phyloP scores from a whole-genome alignment of 2,797 vertebrate genomes.

The Emys orbicularis region DNA sequence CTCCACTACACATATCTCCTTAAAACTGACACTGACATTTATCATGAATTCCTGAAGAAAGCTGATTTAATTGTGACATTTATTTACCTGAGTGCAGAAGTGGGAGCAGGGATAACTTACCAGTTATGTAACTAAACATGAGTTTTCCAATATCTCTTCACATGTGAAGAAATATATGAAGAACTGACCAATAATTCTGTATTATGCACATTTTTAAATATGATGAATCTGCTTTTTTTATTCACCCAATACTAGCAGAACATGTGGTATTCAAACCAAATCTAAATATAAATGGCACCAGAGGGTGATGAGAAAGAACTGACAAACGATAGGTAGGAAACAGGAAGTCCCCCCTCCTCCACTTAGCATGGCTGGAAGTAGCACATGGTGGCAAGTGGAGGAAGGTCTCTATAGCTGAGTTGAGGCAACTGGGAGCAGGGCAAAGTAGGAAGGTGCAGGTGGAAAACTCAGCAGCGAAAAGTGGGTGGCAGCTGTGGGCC shows the following conservation, averaged over 20 bases:
- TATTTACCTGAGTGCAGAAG: neutral
- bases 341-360: neutral
- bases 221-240: constrained; percentile 4
- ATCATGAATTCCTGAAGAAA: neutral
- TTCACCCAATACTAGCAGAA: constrained; percentile 25
- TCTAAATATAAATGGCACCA: neutral
- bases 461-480: neutral
- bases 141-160: neutral
- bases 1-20: neutral
- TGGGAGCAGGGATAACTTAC: neutral
- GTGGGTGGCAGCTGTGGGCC: neutral
- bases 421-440: neutral
- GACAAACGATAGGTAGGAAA: constrained; percentile 4
- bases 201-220: neutral
- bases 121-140: neutral
- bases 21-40: neutral
- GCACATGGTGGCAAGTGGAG: neutral
- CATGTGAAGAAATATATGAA: neutral
- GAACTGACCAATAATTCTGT: neutral
- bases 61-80: neutral
- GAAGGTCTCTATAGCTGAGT: neutral
- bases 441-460: neutral
- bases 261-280: constrained; percentile 46
- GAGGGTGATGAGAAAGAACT: neutral
- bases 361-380: neutral